Evolutionary conservation across 2,797 vertebrate genomes (phyloP).

Genomic region (Numenius phaeopus): DNA sequence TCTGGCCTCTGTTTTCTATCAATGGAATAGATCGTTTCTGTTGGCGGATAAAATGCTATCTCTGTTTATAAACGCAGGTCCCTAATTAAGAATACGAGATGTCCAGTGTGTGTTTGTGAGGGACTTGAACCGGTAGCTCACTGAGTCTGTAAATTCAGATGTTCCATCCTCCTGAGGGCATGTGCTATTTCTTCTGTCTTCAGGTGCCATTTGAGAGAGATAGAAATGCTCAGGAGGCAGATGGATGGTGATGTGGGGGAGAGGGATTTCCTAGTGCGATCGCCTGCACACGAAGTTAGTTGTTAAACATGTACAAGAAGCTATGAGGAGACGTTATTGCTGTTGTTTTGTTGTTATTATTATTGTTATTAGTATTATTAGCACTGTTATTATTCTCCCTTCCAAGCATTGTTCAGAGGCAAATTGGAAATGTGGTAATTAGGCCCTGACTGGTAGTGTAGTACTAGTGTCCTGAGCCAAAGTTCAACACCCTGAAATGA

Average conservation of each 20-base stretch:
- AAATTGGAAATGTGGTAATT: slow-evolving; percentile 87
- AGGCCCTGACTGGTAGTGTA: slow-evolving; percentile 81
- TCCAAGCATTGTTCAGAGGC: slow-evolving; percentile 76
- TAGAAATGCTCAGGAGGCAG: background rate
- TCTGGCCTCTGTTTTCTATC: slow-evolving; percentile 70
- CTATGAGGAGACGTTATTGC: background rate
- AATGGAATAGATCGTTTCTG: slow-evolving; percentile 75
- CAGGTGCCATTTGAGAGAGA: slow-evolving; percentile 19
- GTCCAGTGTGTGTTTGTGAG: background rate
- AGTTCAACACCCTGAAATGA: slow-evolving; percentile 89
- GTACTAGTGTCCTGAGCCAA: slow-evolving; percentile 84
- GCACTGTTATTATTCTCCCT: slow-evolving; percentile 43
- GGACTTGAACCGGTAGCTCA: background rate
- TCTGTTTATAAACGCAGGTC: slow-evolving; percentile 69
- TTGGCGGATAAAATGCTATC: slow-evolving; percentile 50
- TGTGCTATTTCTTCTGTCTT: slow-evolving; percentile 50
- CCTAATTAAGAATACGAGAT: slow-evolving; percentile 62
- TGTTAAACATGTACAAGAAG: slow-evolving; percentile 57
- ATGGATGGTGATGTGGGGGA: background rate
- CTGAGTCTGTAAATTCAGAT: slow-evolving; percentile 50
- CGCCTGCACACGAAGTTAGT: slow-evolving; percentile 41
- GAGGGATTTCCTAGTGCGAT: slow-evolving; percentile 9
- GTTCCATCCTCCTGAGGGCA: slow-evolving; percentile 7
- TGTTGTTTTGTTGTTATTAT: slow-evolving; percentile 47
- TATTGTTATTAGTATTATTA: slow-evolving; percentile 53